Conservation (phyloP, 2,888 invertebrate genomes). For the Ryuthela nishihirai region DNA sequence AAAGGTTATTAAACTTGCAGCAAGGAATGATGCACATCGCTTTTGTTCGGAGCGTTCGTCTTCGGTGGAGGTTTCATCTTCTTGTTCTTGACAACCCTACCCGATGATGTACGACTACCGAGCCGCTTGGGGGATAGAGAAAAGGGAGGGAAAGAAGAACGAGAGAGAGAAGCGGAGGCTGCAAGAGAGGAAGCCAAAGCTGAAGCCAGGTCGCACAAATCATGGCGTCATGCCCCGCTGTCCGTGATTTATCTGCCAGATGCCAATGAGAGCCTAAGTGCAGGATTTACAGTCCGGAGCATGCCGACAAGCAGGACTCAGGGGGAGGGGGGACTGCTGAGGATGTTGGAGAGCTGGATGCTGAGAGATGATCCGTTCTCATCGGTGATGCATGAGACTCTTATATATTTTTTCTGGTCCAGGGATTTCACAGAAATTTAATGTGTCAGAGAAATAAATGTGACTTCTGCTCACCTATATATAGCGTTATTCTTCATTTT, state of each 20-base stretch:
- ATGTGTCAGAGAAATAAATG: constrained; percentile 39
- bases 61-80: no score
- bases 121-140: constrained; percentile 20
- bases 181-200: constrained; percentile 32
- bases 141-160: constrained; percentile 8
- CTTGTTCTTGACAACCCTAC: constrained; percentile 34
- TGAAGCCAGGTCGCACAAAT: constrained; percentile 33
- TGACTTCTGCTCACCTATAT: constrained; percentile 32
- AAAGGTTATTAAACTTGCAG: constrained; percentile 34
- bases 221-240: constrained; percentile 34
- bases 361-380: constrained; percentile 37
- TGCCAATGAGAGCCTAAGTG: constrained; percentile 39
- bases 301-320: constrained; percentile 30
- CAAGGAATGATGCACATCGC: no score
- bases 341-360: no score
- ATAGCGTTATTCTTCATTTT: constrained; percentile 28
- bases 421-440: constrained; percentile 39
- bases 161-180: constrained; percentile 26
- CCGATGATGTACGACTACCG: constrained; percentile 35
- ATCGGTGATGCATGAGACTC: constrained; percentile 39
- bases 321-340: constrained; percentile 4
- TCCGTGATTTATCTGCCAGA: constrained; percentile 38
- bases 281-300: constrained; percentile 36
- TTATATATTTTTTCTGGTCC: constrained; percentile 37
- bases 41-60: no score